Conservation (phyloP, 2,113 vertebrate species). For the Chelonoidis abingdonii region DNA sequence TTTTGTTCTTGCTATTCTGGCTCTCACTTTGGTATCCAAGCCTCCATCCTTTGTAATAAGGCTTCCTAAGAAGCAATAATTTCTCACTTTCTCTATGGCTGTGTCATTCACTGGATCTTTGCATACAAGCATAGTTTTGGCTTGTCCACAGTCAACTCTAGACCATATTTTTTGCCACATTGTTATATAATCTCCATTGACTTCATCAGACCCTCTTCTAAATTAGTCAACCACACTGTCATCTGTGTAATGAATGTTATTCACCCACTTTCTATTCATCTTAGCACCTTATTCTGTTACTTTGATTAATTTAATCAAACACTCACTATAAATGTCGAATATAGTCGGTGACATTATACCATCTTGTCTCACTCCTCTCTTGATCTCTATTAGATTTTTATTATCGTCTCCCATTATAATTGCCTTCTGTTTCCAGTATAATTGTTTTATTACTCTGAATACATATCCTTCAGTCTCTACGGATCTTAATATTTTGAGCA, state of each 20-base stretch:
- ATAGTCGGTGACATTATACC: neutral
- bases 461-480: neutral
- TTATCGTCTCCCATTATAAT: neutral
- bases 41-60: too few species aligned
- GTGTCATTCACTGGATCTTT: too few species aligned
- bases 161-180: neutral
- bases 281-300: neutral
- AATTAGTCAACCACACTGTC: neutral
- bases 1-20: too few species aligned
- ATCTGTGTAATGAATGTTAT: neutral
- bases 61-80: too few species aligned
- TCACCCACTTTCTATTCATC: neutral
- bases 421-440: neutral
- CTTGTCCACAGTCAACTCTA: too few species aligned
- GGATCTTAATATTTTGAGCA: neutral
- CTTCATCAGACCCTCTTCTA: neutral
- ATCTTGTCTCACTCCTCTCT: neutral
- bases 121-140: too few species aligned
- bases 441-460: neutral
- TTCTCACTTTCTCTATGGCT: too few species aligned
- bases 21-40: too few species aligned
- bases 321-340: neutral
- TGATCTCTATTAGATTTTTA: neutral
- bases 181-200: neutral
- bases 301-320: neutral